Conservation (phyloP, 2,113 vertebrate species). For the Pelmatolapia mariae region DNA sequence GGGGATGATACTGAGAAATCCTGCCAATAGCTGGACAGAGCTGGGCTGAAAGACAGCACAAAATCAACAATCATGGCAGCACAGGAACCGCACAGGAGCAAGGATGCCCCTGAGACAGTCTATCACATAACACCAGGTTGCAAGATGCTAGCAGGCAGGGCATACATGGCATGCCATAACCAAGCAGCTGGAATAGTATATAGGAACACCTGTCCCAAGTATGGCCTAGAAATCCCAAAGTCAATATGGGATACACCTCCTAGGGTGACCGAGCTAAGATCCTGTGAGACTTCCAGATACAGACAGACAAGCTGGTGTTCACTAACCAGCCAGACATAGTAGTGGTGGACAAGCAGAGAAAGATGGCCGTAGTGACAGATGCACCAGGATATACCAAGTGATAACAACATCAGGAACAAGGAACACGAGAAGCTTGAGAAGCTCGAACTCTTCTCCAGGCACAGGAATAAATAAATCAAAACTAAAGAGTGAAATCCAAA, state of each 20-base stretch:
- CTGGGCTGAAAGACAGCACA: background rate
- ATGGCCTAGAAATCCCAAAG: background rate
- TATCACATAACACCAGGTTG: background rate
- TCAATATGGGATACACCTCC: background rate
- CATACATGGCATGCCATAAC: background rate
- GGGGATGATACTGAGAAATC: background rate
- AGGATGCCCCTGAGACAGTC: background rate
- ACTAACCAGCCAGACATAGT: background rate
- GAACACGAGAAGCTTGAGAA: background rate
- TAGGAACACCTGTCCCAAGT: background rate
- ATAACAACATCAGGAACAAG: background rate
- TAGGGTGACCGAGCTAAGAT: background rate
- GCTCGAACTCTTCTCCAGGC: background rate
- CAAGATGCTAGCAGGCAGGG: background rate
- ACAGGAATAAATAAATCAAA: background rate
- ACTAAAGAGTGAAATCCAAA: background rate
- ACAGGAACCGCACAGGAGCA: background rate
- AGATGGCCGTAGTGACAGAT: background rate
- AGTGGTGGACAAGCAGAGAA: background rate
- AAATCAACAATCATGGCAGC: background rate
- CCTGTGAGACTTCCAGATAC: background rate
- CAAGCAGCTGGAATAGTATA: background rate
- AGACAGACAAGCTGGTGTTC: background rate
- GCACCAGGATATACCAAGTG: background rate
- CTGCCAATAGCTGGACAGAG: background rate